phyloP scores from a whole-genome alignment of 2,113 vertebrate species.

The Gnathonemus echidnorhynchus region DNA sequence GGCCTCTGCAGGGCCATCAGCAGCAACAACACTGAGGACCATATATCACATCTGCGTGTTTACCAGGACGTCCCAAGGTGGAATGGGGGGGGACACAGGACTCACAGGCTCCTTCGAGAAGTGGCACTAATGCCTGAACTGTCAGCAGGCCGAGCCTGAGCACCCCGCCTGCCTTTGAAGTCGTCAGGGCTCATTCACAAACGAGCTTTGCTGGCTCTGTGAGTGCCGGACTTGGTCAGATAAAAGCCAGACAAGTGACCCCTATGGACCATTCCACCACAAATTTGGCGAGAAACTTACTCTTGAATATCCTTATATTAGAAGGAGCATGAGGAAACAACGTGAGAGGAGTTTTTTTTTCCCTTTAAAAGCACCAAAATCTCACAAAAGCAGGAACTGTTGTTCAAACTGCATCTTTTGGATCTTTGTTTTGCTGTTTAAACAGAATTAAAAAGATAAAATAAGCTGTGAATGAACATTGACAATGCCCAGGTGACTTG shows the following conservation, averaged over 20 bases:
- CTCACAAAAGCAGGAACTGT: neutral
- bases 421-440: neutral
- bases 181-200: slow-evolving; percentile 35
- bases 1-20: slow-evolving; percentile 9
- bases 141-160: slow-evolving; percentile 60
- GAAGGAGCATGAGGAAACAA: neutral
- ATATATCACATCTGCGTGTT: slow-evolving; percentile 56
- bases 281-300: neutral
- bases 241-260: neutral
- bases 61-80: slow-evolving; percentile 40
- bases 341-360: neutral
- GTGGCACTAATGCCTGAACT: slow-evolving; percentile 49
- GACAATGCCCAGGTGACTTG: neutral
- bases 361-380: neutral
- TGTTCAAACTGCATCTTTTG: neutral
- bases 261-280: neutral
- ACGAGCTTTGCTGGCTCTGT: neutral
- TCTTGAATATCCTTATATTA: neutral
- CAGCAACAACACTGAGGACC: slow-evolving; percentile 40
- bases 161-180: slow-evolving; percentile 50
- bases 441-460: neutral
- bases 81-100: slow-evolving; percentile 33
- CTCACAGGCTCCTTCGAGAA: slow-evolving; percentile 55
- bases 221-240: neutral
- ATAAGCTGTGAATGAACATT: neutral